Base-by-base conservation (phyloP, 1,140 invertebrate species). In the Condylostylus longicornis region DNA sequence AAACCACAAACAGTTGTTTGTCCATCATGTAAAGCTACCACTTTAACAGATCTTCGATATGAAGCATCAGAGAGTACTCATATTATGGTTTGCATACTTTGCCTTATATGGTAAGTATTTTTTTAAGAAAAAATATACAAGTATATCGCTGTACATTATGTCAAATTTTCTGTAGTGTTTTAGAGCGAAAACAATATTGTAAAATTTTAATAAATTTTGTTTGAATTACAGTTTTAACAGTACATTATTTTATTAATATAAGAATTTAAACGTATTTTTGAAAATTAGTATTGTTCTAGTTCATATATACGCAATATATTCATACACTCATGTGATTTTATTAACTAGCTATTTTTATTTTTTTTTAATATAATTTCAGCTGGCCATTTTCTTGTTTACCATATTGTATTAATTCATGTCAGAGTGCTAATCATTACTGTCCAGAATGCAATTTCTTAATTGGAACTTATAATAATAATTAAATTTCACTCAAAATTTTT, bases 331-430 rank as follows among this genome's bases (percentile, higher is more conserved):
- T n/a, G n/a, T n/a, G n/a, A n/a, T n/a, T n/a, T n/a, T n/a, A n/a
- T n/a, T n/a, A n/a, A n/a, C n/a, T n/a, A n/a, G n/a, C n/a, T n/a
- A n/a, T n/a, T n/a, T n/a, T n/a, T n/a, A n/a, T n/a, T n/a, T n/a
- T n/a, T n/a, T n/a, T n/a, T n/a, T n/a, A n/a, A n/a, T n/a, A n/a
- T n/a, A n/a, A n/a, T n/a, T n/a, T n/a, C n/a, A n/a, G n/a, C n/a
- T 75, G 69, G 56, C 66, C 64, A 5, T 78, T 71, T 45, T 67
- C 66, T n/a, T 69, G 65, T 37, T 55, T 71, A 5, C 69, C 76
- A 4, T 79, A 78, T 42, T 78, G 73, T 41, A 67, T 73, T 32
- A 63, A 78, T 33, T 67, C 61, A 18, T 77, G 74, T 38, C 58
- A 70, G 42, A 65, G 61, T 28, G 65, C 66, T 8, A 70, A 73